Base-by-base conservation (phyloP, 2,888 invertebrate genomes). In the Netelia inedita region DNA sequence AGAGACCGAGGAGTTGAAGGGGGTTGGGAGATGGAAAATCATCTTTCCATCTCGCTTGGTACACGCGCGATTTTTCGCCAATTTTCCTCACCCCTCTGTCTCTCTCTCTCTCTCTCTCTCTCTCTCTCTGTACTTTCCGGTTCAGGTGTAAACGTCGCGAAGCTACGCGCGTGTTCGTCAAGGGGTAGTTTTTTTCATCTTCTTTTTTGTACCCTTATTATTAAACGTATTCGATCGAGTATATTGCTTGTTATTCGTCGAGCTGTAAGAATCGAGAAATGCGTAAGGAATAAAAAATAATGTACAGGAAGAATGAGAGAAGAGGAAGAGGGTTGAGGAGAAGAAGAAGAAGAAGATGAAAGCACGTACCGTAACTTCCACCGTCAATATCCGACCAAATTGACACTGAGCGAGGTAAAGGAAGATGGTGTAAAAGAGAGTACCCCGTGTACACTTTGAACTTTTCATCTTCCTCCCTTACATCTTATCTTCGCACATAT, bases 351-450 rank as follows among this genome's bases (percentile, higher is more conserved):
- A 61, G 55, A 79, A 74, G 63, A 69, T 74, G 74, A 63, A 79
- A 83, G 79, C 76, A 81, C 71, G 81, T 72, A 50, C 71, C 21
- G 76, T 68, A 59, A 57, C 71, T 53, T 71, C 50, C 57, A n/a
- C 61, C 81, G 81, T 75, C 84, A 68, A 76, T 83, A 83, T 79
- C 50, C 71, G 74, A 57, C 57, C 41, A 75, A 55, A 75, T 75
- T 75, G 82, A 68, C 65, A 71, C 69, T 79, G 46, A 68, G 69
- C 61, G 65, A 74, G 78, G 50, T 55, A 23, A 11, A n/a, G 72
- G 46, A 61, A 21, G 10, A 53, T 16, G 35, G 43, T 10, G 3
- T 14, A 61, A 43, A 69, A 59, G 21, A 71, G 41, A 63, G 21
- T 69, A 69, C 46, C 28, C 43, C 16, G 21, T 46, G n/a, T 11